Conservation (phyloP, 2,888 invertebrate species). For the Eristalis intricaria region DNA sequence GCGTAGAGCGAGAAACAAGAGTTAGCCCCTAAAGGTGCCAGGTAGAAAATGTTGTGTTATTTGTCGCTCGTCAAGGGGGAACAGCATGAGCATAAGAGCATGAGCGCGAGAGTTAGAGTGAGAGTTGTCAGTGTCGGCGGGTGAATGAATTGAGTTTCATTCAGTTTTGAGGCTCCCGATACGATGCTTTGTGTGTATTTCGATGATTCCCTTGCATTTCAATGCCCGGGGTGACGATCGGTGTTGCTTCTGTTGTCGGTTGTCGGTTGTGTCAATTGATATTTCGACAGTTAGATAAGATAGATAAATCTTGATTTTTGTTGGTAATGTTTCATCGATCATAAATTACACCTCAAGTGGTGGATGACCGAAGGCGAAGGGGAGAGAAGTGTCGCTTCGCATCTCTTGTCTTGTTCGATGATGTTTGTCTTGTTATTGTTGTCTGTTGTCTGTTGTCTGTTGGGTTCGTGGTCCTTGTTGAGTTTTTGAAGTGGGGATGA, state of each 20-base stretch:
- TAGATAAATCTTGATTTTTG: conserved; percentile 56
- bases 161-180: not conserved
- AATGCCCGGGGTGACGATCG: conserved; percentile 12
- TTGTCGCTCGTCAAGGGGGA: too few relatives aligned
- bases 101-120: too few relatives aligned
- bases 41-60: not conserved
- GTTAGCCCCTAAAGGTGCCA: not conserved
- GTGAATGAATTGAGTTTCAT: not conserved
- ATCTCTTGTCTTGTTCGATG: not conserved
- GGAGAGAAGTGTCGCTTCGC: not conserved
- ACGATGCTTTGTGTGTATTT: conserved; percentile 11
- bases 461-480: not conserved
- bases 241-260: conserved; percentile 43
- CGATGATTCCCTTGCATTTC: too few relatives aligned
- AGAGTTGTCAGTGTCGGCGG: not conserved
- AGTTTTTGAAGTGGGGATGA: not conserved
- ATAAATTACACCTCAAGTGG: conserved; percentile 61
- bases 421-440: not conserved
- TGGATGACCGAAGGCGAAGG: not conserved
- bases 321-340: conserved; percentile 31
- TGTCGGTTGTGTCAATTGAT: conserved; percentile 40
- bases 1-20: not conserved
- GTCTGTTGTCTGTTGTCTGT: not conserved
- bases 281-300: conserved; percentile 6
- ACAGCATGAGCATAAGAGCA: too few relatives aligned